Conservation (phyloP, 2,113 vertebrate species). For the Sinocyclocheilus maitianheensis region DNA sequence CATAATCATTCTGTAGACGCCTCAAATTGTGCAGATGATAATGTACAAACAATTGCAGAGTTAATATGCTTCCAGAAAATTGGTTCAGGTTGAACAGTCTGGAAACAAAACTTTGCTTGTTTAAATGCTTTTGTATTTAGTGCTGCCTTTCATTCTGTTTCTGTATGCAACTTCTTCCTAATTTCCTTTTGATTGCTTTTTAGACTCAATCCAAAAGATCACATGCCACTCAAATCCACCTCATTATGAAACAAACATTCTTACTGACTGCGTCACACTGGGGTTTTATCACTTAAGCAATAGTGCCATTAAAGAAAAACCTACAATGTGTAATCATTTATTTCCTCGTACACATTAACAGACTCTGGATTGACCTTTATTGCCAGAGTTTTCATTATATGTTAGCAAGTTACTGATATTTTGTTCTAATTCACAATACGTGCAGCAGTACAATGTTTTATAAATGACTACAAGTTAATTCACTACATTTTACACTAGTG, state of each 20-base stretch:
- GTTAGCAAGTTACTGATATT: neutral
- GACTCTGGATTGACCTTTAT: neutral
- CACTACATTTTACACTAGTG: neutral
- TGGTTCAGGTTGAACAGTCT: constrained; percentile 13
- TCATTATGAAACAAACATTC: constrained; percentile 2
- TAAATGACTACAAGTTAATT: neutral
- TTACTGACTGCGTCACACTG: neutral
- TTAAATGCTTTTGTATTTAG: constrained; percentile 33
- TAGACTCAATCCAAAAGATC: constrained; percentile 3
- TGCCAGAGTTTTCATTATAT: neutral
- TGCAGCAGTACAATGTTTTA: neutral
- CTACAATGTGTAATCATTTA: neutral
- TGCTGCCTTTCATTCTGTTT: constrained; percentile 7
- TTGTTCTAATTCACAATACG: neutral
- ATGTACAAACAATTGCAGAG: constrained; percentile 3
- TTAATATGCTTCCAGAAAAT: constrained; percentile 20
- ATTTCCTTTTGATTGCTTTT: constrained; percentile 31
- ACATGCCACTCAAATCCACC: neutral
- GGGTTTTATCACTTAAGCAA: neutral
- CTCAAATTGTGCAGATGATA: constrained; percentile 35
- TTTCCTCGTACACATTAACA: neutral
- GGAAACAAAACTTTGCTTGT: constrained; percentile 12
- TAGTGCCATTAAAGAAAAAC: neutral
- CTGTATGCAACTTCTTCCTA: neutral
- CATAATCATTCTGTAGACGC: constrained; percentile 29